These are phyloP conservation scores for Automeris io DNA, from an alignment of 2,888 invertebrate genomes.

Conservation along the genomic window DNA sequence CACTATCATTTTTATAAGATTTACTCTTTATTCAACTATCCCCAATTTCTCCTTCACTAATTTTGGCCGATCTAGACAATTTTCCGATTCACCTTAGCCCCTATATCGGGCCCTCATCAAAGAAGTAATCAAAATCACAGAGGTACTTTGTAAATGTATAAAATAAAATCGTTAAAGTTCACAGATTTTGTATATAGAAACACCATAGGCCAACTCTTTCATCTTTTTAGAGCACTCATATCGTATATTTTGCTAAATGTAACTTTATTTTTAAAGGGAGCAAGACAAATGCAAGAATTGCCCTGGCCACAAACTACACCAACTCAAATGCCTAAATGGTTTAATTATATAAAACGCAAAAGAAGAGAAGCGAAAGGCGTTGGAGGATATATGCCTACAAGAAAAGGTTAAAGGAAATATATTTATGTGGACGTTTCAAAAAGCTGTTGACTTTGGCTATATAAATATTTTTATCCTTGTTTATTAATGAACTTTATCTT, in stretches of 20 bases:
- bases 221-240: no score
- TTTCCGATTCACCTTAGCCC: no score
- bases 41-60: no score
- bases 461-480: background rate
- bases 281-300: slow-evolving; percentile 33
- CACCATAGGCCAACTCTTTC: no score
- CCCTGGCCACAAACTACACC: slow-evolving; percentile 18
- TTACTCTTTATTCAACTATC: no score
- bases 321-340: slow-evolving; percentile 17
- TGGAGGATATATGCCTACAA: slow-evolving; percentile 59
- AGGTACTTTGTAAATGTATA: no score
- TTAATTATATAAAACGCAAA: slow-evolving; percentile 18
- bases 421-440: background rate
- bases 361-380: slow-evolving; percentile 54
- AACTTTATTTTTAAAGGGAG: slow-evolving; percentile 30
- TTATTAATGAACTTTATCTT: background rate
- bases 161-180: no score
- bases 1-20: no score
- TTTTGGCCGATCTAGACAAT: no score
- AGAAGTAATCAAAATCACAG: no score
- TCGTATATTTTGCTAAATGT: background rate
- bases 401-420: slow-evolving; percentile 42
- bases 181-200: no score
- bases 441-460: background rate
- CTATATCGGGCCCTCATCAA: no score